Evolutionary conservation across 2,888 invertebrate species (phyloP).

Genomic region (Abscondita cerata): DNA sequence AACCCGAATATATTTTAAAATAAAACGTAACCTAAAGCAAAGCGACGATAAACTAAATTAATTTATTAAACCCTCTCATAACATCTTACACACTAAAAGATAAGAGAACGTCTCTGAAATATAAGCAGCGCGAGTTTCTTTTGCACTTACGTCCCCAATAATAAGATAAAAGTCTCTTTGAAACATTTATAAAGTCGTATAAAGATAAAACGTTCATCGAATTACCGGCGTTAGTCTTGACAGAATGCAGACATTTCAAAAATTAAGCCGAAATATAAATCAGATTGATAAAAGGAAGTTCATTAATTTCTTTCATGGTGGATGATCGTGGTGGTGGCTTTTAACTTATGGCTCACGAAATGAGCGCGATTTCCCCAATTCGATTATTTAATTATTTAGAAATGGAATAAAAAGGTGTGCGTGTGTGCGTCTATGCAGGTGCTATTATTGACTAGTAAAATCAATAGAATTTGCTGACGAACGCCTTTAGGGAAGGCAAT

Average conservation of each 20-base stretch:
- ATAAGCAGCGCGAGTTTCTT: conserved; percentile 46
- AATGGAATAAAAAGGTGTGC: not conserved
- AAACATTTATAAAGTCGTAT: conserved; percentile 50
- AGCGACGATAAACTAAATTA: conserved; percentile 16
- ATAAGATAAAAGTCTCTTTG: conserved; percentile 49
- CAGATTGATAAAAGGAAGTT: conserved; percentile 21
- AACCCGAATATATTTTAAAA: not conserved
- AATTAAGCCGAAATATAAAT: conserved; percentile 21
- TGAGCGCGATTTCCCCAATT: not conserved
- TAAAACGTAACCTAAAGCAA: not conserved
- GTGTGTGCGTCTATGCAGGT: not conserved
- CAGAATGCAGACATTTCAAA: conserved; percentile 47
- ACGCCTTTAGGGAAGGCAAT: not conserved
- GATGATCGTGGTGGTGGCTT: not conserved
- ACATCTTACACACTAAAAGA: conserved; percentile 16
- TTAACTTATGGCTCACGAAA: conserved; percentile 6
- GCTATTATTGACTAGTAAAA: not conserved
- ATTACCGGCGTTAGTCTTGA: conserved; percentile 49
- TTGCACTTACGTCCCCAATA: conserved; percentile 49
- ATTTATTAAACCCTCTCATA: conserved; percentile 15
- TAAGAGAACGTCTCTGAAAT: conserved; percentile 44
- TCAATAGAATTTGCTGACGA: conserved; percentile 4
- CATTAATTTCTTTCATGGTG: conserved; percentile 17
- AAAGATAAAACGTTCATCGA: conserved; percentile 53
- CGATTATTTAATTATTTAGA: conserved; percentile 11